Conservation (phyloP, 2,888 invertebrate genomes). For the Microlaimidae sp. region DNA sequence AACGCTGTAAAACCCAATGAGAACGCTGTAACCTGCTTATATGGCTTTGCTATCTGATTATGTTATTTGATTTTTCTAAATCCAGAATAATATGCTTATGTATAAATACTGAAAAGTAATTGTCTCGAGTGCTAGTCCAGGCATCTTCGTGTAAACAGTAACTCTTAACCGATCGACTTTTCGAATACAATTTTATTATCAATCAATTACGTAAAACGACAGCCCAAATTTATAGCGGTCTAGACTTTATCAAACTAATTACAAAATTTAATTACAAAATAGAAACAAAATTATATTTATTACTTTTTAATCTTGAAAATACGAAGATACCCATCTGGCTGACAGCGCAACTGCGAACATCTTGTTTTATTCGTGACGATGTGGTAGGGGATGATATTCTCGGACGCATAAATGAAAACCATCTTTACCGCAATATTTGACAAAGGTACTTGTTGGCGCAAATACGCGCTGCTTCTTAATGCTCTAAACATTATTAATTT, state of each 20-base stretch:
- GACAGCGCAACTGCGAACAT: constrained; percentile 99
- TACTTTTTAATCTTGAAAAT: background rate
- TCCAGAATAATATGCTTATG: too few relatives aligned
- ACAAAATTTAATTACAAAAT: constrained; percentile 12
- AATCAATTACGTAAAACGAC: too few relatives aligned
- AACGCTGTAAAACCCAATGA: too few relatives aligned
- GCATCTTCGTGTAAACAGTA: too few relatives aligned
- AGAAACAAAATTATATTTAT: background rate
- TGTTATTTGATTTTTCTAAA: too few relatives aligned
- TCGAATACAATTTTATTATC: too few relatives aligned
- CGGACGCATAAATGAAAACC: constrained; percentile 98
- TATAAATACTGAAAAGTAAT: too few relatives aligned
- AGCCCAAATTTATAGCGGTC: too few relatives aligned
- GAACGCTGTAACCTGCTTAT: too few relatives aligned
- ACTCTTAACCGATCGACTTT: too few relatives aligned
- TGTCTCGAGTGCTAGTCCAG: too few relatives aligned
- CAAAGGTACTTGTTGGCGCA: constrained; percentile 83
- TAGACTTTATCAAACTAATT: background rate
- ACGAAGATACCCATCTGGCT: constrained; percentile 78
- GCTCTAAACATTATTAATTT: constrained; percentile 42
- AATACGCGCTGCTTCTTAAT: constrained; percentile 93
- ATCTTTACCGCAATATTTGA: constrained; percentile 97
- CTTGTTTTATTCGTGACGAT: constrained; percentile 98
- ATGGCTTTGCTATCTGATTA: too few relatives aligned
- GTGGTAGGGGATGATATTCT: constrained; percentile 96